Evolutionary conservation across 1,140 invertebrate species (phyloP), one percentile per base, ranked within the genome.

Genomic region (Saccostrea cuccullata): DNA sequence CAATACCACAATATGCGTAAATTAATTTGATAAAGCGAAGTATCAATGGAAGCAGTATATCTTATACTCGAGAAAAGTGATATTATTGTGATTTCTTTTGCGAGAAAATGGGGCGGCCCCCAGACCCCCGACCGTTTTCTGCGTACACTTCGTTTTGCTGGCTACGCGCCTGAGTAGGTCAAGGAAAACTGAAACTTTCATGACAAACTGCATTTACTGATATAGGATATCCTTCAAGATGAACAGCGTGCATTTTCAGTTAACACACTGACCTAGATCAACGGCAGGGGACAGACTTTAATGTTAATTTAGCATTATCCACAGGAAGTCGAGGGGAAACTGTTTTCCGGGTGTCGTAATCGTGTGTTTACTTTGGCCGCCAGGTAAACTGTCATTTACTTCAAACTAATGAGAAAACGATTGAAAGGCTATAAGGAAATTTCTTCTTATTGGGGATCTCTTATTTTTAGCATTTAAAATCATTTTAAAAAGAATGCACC

Each of bases 331-430:
- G 30, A 77, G 70, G 26, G 70, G 70, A 77, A 77, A 77, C 26
- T 30, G 70, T 77, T 77, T 77, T 77, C 70, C 70, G 70, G 70
- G 70, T 77, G 70, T 77, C 70, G 70, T 36, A 77, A 77, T 77
- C 30, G 26, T 77, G 12, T 77, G 70, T 77, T 77, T 77, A 77
- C 70, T 30, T 77, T 30, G 70, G 70, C 70, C 8, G 2, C 30
- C 23, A 26, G 26, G 23, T 77, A 77, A 77, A 77, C 70, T 77
- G 70, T 77, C 70, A 77, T 77, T 77, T 77, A 77, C 26, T 36
- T 77, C 70, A 77, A 77, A 30, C 8, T 30, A 77, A 77, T 26
- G 30, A 77, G 30, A 17, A 77, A 77, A 30, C 70, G 70, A 77
- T 36, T 36, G 70, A 77, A 77, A 77, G 12, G 70, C 26, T 13